Percentiles rank a stretch among this genome's conserved stretches.
Evolutionary conservation across 2,113 vertebrate genomes (phyloP).

Genomic region (Narcine bancroftii): DNA sequence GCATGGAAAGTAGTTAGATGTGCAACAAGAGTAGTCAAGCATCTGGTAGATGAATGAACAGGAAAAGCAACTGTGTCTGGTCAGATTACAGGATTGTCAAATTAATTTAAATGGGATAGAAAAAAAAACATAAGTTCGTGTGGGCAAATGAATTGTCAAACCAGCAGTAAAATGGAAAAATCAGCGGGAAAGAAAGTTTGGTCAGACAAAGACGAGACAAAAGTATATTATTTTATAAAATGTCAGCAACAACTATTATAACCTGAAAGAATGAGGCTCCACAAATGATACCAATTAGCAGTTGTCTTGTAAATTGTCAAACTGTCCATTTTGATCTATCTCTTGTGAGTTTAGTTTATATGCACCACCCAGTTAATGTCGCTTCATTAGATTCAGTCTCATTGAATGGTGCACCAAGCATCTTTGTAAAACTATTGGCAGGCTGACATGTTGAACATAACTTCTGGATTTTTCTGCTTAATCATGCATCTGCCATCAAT

Average conservation of each 20-base stretch:
- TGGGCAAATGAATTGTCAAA: background rate
- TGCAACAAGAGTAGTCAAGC: background rate
- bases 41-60: background rate
- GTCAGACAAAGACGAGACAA: background rate
- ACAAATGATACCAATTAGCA: background rate
- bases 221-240: background rate
- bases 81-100: background rate
- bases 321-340: background rate
- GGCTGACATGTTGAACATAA: background rate
- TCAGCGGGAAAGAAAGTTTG: background rate
- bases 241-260: background rate
- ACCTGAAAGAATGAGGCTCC: background rate
- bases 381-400: background rate
- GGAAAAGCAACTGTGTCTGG: background rate
- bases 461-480: background rate
- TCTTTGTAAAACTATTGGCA: background rate
- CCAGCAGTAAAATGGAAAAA: background rate
- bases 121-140: background rate
- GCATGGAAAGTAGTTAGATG: background rate
- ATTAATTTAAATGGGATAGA: background rate
- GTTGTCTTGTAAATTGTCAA: background rate
- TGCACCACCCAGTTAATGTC: background rate
- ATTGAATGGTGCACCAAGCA: background rate
- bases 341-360: background rate
- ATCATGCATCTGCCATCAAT: background rate